phyloP scores from a whole-genome alignment of 1,140 invertebrate genomes.

The Chionoecetes opilio region DNA sequence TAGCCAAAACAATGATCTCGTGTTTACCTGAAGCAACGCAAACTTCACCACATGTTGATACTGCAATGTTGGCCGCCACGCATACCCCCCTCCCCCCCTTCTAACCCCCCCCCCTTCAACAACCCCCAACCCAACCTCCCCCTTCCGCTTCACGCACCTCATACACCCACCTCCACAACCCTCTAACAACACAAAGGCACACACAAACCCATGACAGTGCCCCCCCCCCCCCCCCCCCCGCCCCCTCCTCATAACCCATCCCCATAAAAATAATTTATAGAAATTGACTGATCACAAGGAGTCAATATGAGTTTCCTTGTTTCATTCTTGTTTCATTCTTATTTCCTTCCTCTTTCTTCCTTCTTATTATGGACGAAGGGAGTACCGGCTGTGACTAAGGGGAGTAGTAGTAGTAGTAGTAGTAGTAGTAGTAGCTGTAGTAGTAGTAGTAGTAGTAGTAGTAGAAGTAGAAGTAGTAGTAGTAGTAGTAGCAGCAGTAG shows the following conservation, averaged over 20 bases:
- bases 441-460: too few species aligned
- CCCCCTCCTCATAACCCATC: background rate
- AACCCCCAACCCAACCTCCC: background rate
- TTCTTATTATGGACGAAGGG: background rate
- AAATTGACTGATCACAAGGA: too few species aligned
- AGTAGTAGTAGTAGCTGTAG: too few species aligned
- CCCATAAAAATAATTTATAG: background rate
- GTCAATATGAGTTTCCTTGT: background rate
- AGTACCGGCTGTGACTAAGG: too few species aligned
- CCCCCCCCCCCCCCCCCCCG: background rate
- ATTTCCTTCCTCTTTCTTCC: background rate
- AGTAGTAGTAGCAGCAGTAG: too few species aligned
- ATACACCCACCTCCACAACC: background rate
- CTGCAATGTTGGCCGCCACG: constrained; percentile 78
- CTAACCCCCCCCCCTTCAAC: background rate
- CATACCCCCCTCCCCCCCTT: background rate
- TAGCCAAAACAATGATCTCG: constrained; percentile 63
- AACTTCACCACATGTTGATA: constrained; percentile 70
- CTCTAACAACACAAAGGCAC: background rate
- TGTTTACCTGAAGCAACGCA: constrained; percentile 70
- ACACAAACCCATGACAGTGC: background rate
- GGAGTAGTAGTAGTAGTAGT: too few species aligned
- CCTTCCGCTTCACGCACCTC: background rate
- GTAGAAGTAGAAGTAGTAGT: too few species aligned
- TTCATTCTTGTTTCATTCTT: background rate